Conservation (phyloP, 2,888 invertebrate species). For the Drosophila koepferae region DNA sequence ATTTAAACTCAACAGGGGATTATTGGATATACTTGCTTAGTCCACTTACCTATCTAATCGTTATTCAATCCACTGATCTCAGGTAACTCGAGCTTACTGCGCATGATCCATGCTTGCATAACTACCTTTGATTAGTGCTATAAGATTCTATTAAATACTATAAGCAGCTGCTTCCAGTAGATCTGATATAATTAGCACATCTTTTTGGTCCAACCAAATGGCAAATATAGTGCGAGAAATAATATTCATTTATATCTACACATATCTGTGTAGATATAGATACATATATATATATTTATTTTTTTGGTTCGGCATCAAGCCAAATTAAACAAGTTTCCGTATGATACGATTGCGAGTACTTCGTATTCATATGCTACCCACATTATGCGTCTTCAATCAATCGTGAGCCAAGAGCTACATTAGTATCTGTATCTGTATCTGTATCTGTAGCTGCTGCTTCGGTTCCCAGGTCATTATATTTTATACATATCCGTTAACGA, state of each 20-base stretch:
- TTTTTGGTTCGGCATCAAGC: conserved; percentile 31
- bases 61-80: conserved; percentile 3
- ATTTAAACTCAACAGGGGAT: background rate
- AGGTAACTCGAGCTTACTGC: conserved; percentile 23
- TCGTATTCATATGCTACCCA: conserved; percentile 32
- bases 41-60: background rate
- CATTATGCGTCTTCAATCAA: conserved; percentile 37
- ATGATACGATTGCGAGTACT: conserved; percentile 23
- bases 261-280: conserved; percentile 11
- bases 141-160: background rate
- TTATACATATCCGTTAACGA: conserved; percentile 57
- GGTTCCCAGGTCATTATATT: conserved; percentile 61
- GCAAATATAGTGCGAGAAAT: conserved; percentile 25
- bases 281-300: background rate
- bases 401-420: conserved; percentile 35
- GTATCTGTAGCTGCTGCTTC: conserved; percentile 13
- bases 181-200: conserved; percentile 46
- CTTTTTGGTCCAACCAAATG: conserved; percentile 25
- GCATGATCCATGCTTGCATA: conserved; percentile 5
- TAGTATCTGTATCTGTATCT: conserved; percentile 28
- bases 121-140: conserved; percentile 8
- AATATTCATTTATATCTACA: conserved; percentile 9
- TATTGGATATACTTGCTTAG: background rate
- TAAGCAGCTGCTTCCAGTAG: conserved; percentile 10
- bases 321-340: conserved; percentile 66